A percentile compares a stretch with the other conserved stretches of the same genome.
phyloP scores from a whole-genome alignment of 2,797 vertebrate genomes.

The Centroberyx gerrardi region DNA sequence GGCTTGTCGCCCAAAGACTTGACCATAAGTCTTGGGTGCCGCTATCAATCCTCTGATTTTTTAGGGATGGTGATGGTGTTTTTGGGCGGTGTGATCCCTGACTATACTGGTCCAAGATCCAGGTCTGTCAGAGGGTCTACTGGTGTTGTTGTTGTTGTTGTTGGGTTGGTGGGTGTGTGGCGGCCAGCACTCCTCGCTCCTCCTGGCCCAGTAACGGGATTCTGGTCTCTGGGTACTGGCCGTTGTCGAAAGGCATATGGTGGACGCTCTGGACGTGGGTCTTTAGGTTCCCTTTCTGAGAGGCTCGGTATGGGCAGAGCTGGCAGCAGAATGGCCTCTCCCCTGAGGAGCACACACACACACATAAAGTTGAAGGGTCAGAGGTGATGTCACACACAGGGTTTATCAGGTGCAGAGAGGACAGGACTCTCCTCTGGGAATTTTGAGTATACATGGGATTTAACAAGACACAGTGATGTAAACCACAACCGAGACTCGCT shows the following conservation, averaged over 20 bases:
- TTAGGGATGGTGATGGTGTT: conserved; percentile 19
- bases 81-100: conserved; percentile 32
- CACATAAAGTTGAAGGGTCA: conserved; percentile 34
- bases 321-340: conserved; percentile 89
- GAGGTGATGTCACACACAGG: not conserved
- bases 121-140: conserved; percentile 28
- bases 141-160: conserved; percentile 27
- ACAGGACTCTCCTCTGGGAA: not conserved
- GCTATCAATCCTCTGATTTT: conserved; percentile 12
- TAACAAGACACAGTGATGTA: conserved; percentile 14
- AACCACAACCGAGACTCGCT: conserved; percentile 28
- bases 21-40: conserved; percentile 9
- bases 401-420: not conserved
- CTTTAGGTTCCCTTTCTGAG: conserved; percentile 94
- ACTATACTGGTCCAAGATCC: conserved; percentile 27
- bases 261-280: conserved; percentile 81
- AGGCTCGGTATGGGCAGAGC: conserved; percentile 90
- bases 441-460: conserved; percentile 3
- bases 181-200: conserved; percentile 59
- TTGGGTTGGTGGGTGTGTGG: conserved; percentile 57
- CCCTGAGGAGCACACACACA: conserved; percentile 82
- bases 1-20: not conserved
- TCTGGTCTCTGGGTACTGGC: conserved; percentile 74
- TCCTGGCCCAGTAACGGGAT: conserved; percentile 64
- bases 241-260: conserved; percentile 85